A percentile compares a stretch with the other conserved stretches of the same genome.
Evolutionary conservation across 2,888 invertebrate species (phyloP).

Genomic region (Shargacucullia verbasci): DNA sequence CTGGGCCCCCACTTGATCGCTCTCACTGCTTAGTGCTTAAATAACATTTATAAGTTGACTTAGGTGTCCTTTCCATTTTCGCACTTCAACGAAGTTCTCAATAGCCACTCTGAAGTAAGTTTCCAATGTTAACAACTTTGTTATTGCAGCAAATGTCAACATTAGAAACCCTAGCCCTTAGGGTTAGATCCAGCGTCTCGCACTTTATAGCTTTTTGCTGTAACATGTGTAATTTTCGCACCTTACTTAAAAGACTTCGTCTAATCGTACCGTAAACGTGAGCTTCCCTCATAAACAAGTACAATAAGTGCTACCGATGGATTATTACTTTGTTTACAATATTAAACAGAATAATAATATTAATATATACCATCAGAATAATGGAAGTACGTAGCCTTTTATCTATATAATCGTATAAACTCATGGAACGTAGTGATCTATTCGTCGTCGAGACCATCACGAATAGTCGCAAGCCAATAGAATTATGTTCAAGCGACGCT

Average conservation of each 20-base stretch:
- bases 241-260: conserved; percentile 34
- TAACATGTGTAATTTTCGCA: conserved; percentile 37
- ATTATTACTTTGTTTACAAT: background rate
- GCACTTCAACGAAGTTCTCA: conserved; percentile 20
- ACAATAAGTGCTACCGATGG: conserved; percentile 21
- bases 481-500: conserved; percentile 37
- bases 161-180: conserved; percentile 33
- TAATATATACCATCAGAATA: too few species aligned
- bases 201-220: conserved; percentile 49
- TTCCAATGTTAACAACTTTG: conserved; percentile 50
- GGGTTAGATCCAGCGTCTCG: conserved; percentile 37
- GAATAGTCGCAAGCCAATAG: conserved; percentile 31
- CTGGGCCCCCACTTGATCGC: conserved; percentile 1
- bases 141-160: conserved; percentile 41
- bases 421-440: conserved; percentile 7
- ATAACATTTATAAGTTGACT: conserved; percentile 16
- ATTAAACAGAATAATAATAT: background rate
- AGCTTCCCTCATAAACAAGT: conserved; percentile 3
- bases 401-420: background rate
- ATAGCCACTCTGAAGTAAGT: conserved; percentile 39
- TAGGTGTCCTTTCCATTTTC: conserved; percentile 39
- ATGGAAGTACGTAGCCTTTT: too few species aligned
- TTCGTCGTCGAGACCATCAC: conserved; percentile 6
- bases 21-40: conserved; percentile 6
- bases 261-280: conserved; percentile 26